These are phyloP conservation scores for Astreopora myriophthalma DNA, from an alignment of 64 coral and sea anemone genomes.

Conservation along the genomic window DNA sequence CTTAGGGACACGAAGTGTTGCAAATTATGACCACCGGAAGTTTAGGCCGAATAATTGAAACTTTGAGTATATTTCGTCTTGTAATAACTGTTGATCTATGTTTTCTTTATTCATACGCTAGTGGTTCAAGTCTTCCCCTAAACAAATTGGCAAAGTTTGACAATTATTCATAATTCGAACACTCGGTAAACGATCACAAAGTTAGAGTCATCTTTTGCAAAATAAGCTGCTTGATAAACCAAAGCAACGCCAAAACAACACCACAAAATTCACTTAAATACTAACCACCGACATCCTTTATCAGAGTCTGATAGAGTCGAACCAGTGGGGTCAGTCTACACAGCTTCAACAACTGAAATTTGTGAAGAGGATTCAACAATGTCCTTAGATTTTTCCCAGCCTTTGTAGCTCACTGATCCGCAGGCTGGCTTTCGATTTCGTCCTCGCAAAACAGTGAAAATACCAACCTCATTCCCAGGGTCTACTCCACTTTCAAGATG, in stretches of 20 bases:
- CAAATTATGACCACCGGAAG: too few species aligned
- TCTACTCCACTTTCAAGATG: too few species aligned
- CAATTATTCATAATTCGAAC: too few species aligned
- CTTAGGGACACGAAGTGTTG: too few species aligned
- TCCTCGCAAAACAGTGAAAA: too few species aligned
- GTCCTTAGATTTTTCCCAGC: neutral
- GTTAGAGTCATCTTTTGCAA: neutral
- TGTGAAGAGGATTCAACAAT: neutral
- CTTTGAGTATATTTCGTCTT: too few species aligned
- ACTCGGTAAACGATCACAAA: neutral
- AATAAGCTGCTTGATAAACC: neutral
- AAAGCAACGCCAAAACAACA: neutral
- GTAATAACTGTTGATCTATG: too few species aligned
- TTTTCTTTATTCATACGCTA: too few species aligned
- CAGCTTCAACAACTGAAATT: neutral
- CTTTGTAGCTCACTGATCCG: neutral
- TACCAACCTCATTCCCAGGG: too few species aligned
- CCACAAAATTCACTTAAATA: neutral
- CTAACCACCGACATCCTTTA: neutral
- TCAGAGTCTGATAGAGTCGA: neutral
- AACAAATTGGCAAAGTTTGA: too few species aligned
- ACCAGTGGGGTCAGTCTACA: neutral
- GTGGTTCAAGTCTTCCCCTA: too few species aligned
- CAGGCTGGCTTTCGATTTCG: neutral
- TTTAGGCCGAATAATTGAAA: too few species aligned